Evolutionary conservation across 2,113 vertebrate genomes (phyloP), one percentile per base, ranked within the genome.

Genomic region (Petaurus breviceps): DNA sequence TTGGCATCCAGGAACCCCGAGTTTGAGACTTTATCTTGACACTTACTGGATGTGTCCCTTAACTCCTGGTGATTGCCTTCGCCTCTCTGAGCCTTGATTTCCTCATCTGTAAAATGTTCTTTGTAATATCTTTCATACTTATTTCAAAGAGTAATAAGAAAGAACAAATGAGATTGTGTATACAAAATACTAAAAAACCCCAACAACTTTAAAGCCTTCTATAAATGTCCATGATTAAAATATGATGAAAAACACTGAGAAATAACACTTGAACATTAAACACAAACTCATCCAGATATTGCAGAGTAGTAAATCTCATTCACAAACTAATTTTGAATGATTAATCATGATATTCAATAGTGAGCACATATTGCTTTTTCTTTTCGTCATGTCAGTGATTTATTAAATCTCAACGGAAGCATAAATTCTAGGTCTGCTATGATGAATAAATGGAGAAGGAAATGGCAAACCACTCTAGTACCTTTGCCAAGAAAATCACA

Each of bases 371-470:
- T 43, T 84, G 37, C n/a, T 84, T 84, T 43, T 43, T 43, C 68
- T 84, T 84, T 84, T 84, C 43, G 28, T 43, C 19, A 52, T 89
- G 0, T 89, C 49, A 46, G 26, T 84, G 68, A 43, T 43, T 50
- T 91, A 94, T 7, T 89, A 16, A 97, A 93, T 96, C 92, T 90
- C 24, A 89, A 61, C 28, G 50, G 37, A 93, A 95, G 46, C 14
- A 94, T 51, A 46, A 92, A 90, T 51, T 95, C 92, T 37, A 92
- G 22, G 49, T 92, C 95, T 96, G 90, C 91, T 24, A 51, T 24
- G 94, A 47, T 94, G 92, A 68, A 37, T 68, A 68, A 68, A 3
- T 89, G 19, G 68, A 57, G 61, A 94, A 53, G 8, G 11, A 77
- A 94, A 90, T 4, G 92, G 46, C 3, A 68, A 25, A 84, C 2